These are phyloP conservation scores for Diabrotica undecimpunctata DNA, from an alignment of 1,140 invertebrate species.

Conservation along the genomic window DNA sequence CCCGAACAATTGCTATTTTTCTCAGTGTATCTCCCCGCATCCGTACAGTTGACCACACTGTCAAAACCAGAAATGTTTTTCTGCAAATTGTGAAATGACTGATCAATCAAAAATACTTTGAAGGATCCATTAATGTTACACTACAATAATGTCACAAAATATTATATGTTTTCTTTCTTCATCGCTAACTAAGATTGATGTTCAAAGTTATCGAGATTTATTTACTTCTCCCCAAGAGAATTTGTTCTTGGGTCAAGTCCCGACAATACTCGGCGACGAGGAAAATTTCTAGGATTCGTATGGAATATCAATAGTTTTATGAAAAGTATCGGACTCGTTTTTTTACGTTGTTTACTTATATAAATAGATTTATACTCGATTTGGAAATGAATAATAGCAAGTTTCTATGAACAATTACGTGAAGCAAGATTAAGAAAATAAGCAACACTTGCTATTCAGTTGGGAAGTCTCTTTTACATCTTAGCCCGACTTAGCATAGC, in stretches of 20 bases:
- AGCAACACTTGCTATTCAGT: no score
- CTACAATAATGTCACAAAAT: conserved; percentile 7
- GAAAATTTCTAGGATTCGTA: no score
- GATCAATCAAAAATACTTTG: conserved; percentile 12
- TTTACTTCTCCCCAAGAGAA: neutral
- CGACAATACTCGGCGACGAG: no score
- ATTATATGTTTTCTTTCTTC: conserved; percentile 3
- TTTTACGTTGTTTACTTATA: no score
- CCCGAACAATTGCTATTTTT: neutral
- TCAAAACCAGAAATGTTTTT: conserved; percentile 2
- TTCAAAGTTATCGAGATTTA: conserved; percentile 1
- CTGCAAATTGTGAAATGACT: conserved; percentile 1
- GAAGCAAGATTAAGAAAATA: no score
- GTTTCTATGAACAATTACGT: no score
- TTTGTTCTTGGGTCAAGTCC: neutral
- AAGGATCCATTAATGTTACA: conserved; percentile 13
- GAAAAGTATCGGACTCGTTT: no score
- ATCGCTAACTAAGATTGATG: conserved; percentile 13
- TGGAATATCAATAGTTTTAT: no score
- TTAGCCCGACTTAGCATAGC: no score
- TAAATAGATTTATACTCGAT: no score
- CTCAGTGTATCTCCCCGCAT: neutral
- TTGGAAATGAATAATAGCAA: no score
- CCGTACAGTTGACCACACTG: neutral
- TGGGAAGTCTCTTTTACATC: no score